Conservation (phyloP, 2,888 invertebrate genomes). For the Choreutis nemorana region DNA sequence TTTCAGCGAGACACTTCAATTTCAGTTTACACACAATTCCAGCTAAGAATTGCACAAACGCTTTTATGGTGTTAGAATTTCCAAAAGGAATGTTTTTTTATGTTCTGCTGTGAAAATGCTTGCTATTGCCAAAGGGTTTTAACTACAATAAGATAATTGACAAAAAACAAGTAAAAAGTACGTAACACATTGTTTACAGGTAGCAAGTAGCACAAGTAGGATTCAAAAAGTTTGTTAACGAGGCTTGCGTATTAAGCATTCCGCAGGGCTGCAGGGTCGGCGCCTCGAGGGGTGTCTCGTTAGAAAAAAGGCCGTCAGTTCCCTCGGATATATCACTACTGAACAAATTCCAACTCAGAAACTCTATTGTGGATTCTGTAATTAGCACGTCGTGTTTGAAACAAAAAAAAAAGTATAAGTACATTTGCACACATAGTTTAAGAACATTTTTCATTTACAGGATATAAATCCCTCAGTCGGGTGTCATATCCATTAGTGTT, state of each 20-base stretch:
- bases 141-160: background rate
- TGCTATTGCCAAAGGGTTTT: too few species aligned
- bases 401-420: constrained; percentile 2
- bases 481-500: too few species aligned
- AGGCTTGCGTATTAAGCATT: constrained; percentile 39
- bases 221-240: constrained; percentile 16
- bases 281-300: constrained; percentile 27
- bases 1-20: constrained; percentile 45
- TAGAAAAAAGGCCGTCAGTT: constrained; percentile 24
- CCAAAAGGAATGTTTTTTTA: too few species aligned
- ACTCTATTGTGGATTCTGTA: too few species aligned
- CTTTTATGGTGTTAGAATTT: too few species aligned
- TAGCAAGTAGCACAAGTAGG: background rate
- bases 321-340: constrained; percentile 30
- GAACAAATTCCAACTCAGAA: too few species aligned
- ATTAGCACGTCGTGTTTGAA: constrained; percentile 2
- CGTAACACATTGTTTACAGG: too few species aligned
- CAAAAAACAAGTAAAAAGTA: background rate
- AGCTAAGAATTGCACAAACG: constrained; percentile 13
- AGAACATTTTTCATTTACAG: too few species aligned
- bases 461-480: too few species aligned
- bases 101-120: too few species aligned
- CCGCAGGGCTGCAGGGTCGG: constrained; percentile 17
- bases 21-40: constrained; percentile 36
- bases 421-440: too few species aligned